Percentiles rank a stretch among this genome's conserved stretches.
These are phyloP conservation scores for Ostrea denselamellosa DNA, from an alignment of 1,140 invertebrate genomes.

Conservation along the genomic window DNA sequence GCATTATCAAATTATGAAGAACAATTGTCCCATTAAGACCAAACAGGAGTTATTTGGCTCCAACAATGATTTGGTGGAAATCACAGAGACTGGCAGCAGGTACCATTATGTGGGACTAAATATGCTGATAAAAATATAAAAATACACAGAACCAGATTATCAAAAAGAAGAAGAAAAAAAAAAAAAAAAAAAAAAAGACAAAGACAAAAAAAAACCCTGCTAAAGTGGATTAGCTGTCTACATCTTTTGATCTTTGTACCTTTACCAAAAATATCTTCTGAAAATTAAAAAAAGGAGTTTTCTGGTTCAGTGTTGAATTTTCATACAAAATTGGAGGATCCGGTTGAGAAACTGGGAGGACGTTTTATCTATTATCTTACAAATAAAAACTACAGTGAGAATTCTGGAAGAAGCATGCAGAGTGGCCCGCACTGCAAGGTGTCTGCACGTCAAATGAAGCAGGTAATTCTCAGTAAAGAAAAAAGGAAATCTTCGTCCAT, in stretches of 20 bases:
- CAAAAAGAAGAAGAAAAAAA: too few relatives aligned
- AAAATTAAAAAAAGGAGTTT: background rate
- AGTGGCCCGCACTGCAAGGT: background rate
- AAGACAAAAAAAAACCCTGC: too few relatives aligned
- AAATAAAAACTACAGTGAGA: slow-evolving; percentile 20
- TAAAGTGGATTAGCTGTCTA: too few relatives aligned
- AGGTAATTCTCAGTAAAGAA: slow-evolving; percentile 33
- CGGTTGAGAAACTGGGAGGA: background rate
- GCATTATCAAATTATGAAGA: background rate
- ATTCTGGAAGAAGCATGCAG: background rate
- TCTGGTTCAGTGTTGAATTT: background rate
- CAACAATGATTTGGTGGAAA: background rate
- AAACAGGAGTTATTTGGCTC: slow-evolving; percentile 19
- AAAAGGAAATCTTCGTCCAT: slow-evolving; percentile 20
- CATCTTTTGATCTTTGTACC: too few relatives aligned
- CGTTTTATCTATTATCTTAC: slow-evolving; percentile 11
- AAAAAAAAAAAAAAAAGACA: too few relatives aligned
- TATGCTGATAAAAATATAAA: background rate
- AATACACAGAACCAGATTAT: too few relatives aligned
- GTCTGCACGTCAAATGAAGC: slow-evolving; percentile 34
- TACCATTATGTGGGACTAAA: background rate
- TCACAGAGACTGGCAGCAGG: background rate
- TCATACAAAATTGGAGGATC: background rate
- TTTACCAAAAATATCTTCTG: background rate
- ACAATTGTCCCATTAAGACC: slow-evolving; percentile 11